Evolutionary conservation across 2,797 vertebrate species (phyloP), one percentile per base, ranked within the genome.

Genomic region (Manis crassicaudata): DNA sequence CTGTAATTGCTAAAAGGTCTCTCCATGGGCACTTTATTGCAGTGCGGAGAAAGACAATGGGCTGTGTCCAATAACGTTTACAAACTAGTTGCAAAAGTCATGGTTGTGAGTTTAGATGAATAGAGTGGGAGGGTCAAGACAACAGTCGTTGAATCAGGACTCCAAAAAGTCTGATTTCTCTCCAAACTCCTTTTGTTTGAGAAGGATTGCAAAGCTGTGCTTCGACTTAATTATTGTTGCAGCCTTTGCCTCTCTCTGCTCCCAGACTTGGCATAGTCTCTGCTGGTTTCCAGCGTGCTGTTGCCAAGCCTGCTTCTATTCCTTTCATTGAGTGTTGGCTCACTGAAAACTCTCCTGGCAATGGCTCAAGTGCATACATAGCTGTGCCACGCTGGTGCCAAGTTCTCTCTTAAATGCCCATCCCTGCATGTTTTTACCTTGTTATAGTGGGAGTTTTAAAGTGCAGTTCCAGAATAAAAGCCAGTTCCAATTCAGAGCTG

Each of bases 91-190:
- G 56, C 88, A 81, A 88, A 85, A 90, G 52, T 79, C 82, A 70
- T 29, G 46, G 58, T 16, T 54, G 6, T 88, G 63, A 67, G 35
- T 84, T 58, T 77, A 58, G 35, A 50, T 88, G 88, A 96, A 94
- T 76, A 63, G 67, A 91, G 52, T 85, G 85, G 80, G 92, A 75
- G 92, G 87, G 89, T 35, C 88, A 75, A 90, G 70, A 96, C 90
- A 96, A 76, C 60, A 84, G 85, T 84, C 86, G 37, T 82, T 93
- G 67, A 81, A 77, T 92, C 23, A 21, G 62, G 56, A 62, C 67
- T 88, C 70, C 62, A 54, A 27, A 88, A 92, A 90, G 76, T 88
- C 6, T 79, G 68, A 86, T 68, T 90, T 92, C 52, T 37, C n/a
- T 90, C 77, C 62, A 82, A 95, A 80, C 62, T 50, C 21, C 77